Evolutionary conservation across 1,140 invertebrate species (phyloP).

Genomic region (Leptopilina boulardi): DNA sequence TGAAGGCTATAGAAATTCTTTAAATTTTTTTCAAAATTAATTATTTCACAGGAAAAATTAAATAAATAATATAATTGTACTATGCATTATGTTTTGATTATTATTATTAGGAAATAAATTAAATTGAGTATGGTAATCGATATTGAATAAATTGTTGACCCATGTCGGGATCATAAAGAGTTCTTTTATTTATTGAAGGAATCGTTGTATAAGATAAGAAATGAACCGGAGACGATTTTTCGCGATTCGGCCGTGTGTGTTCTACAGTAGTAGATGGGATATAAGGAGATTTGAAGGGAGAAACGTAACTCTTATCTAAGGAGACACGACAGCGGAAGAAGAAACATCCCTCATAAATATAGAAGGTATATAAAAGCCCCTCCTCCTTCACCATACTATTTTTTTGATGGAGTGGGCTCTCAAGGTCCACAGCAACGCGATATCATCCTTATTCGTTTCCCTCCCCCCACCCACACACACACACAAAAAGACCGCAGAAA

Average conservation of each 20-base stretch:
- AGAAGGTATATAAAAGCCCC: conserved; percentile 73
- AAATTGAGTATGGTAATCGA: not conserved
- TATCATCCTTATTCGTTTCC: conserved; percentile 59
- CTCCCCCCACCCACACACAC: too few relatives aligned
- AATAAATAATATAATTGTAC: too few relatives aligned
- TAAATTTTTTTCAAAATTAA: too few relatives aligned
- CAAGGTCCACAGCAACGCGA: conserved; percentile 62
- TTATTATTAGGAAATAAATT: not conserved
- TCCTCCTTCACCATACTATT: conserved; percentile 35
- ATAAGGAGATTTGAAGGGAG: conserved; percentile 38
- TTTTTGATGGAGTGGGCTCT: conserved; percentile 73
- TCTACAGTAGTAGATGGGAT: conserved; percentile 17
- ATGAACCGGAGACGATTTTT: not conserved
- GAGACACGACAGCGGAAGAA: conserved; percentile 65
- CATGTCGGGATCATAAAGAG: not conserved
- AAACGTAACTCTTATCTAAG: conserved; percentile 69
- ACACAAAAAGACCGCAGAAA: conserved; percentile 66
- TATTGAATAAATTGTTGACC: not conserved
- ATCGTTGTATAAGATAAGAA: conserved; percentile 9
- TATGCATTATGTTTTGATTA: too few relatives aligned
- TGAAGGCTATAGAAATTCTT: too few relatives aligned
- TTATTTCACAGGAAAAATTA: too few relatives aligned
- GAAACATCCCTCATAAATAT: conserved; percentile 74
- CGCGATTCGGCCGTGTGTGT: not conserved
- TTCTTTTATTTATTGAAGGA: not conserved